Evolutionary conservation across 2,113 vertebrate genomes (phyloP), one percentile per base, ranked within the genome.

Genomic region (Seriola rivoliana): DNA sequence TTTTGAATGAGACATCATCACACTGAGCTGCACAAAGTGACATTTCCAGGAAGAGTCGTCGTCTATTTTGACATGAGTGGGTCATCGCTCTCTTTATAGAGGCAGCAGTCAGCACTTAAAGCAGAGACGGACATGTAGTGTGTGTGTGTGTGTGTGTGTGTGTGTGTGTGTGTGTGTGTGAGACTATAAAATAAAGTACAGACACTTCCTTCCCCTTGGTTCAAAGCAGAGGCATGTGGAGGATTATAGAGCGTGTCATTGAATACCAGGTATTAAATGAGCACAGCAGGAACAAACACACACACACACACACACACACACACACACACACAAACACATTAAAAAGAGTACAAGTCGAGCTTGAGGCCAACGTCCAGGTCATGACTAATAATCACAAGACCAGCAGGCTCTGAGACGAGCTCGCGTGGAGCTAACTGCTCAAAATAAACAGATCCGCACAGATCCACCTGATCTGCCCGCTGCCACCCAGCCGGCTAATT

Each of bases 381-480:
- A 4, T 84, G 87, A 85, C 76, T 87, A 55, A 81, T 63, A 58
- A 73, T 85, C 89, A 91, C 82, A 87, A 78, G 87, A 89, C 75
- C 48, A 60, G 82, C 55, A 57, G 70, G 57, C 23, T 21, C 3
- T 38, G 73, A 67, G 60, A 75, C 44, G 32, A 5, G 54, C 50
- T 83, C 19, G 21, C 66, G 32, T 64, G 66, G 4, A 74, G 63
- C 63, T 52, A 29, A 71, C 40, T 0, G 7, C 57, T 66, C 58
- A 57, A 66, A 38, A 67, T 48, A 81, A 67, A 81, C 80, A 82
- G 65, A 48, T 67, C 40, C 60, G 3, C 75, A 85, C 84, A 72
- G 55, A 36, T 32, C 3, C 82, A 76, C 34, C 65, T 3, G 58
- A 79, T 66, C 38, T n/a, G 7, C 7, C 66, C 72, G 13, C 38